Base-by-base conservation (phyloP, 2,113 vertebrate genomes). In the Aramus guarauna region DNA sequence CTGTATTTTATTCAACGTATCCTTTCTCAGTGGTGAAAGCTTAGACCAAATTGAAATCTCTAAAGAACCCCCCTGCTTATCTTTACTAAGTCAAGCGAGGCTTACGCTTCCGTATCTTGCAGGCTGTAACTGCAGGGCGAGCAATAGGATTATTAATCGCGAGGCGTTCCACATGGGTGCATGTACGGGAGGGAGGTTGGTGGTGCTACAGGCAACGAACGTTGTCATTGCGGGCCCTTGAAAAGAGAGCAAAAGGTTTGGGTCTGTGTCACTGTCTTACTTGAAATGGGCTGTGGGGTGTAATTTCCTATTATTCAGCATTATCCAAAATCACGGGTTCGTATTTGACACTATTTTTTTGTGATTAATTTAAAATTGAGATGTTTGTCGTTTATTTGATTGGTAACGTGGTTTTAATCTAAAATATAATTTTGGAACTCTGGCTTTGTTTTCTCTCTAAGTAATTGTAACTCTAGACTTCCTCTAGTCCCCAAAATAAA, bases 131-230 rank as follows among this genome's bases (percentile, higher is more conserved):
- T 94, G 84, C 85, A 77, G 82, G 66, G 72, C 0, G 2, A 88
- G 92, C 75, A 93, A 86, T 20, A 77, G 88, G 96, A 90, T 97
- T 94, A 94, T 92, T 39, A n/a, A 95, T 92, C 94, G 91, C 15
- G 5, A 94, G 62, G 53, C 77, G 30, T 96, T 97, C 92, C 85
- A 69, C 43, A 39, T 15, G 53, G 41, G 17, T 43, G 24, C 82
- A 36, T 85, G 15, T 77, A n/a, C 39, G 39, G 0, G 10, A 84
- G 74, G 68, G 36, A 47, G 48, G 47, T 50, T 77, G 90, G 79
- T 17, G 10, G 43, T 23, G 43, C 12, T 48, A 14, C 39, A 73
- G 73, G 50, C 72, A 86, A 80, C 55, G 81, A 88, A 23, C 53
- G 52, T 77, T 15, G 12, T 39, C 72, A 20, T 16, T 76, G 22